Base-by-base conservation (phyloP, 2,888 invertebrate genomes). In the Octodonta nipae region DNA sequence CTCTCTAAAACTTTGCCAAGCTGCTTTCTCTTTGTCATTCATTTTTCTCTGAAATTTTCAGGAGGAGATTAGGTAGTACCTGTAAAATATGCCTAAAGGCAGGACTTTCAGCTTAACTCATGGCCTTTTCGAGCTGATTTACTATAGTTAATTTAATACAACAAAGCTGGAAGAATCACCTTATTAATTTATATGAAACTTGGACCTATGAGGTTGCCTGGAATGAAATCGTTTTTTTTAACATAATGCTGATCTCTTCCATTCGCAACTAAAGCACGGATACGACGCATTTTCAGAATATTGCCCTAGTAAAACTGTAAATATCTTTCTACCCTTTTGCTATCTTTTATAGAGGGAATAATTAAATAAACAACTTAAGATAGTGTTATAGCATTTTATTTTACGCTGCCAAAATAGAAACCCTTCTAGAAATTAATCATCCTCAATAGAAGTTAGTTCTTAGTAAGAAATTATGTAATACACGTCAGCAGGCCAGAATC, bases 171-270 rank as follows among this genome's bases (percentile, higher is more conserved):
- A 20, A 20, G n/a, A 20, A 20, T 6, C 6, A 20, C n/a, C 20
- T 20, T 20, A n/a, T 20, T 20, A 20, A n/a, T 20, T 20, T 6
- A 20, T 20, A 20, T 20, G 7, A 20, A 20, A 20, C 20, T 20
- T 20, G 20, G 20, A 20, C n/a, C 20, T 20, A 20, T 20, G 20
- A 7, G 6, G 20, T 20, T 20, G 20, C 20, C 20, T 20, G 20
- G 20, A 20, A 20, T 20, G 6, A 20, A 20, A 7, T 20, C 20
- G 7, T 20, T 6, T 20, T 20, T 20, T 20, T 20, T 20, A 7
- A 20, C n/a, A 20, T 20, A 20, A 20, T n/a, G 20, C n/a, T 20
- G n/a, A 20, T 20, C 20, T 20, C 20, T 20, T 20, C 20, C 20
- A 20, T 20, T 20, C n/a, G n/a, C 20, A 6, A 20, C 7, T 20